Percentiles rank a stretch among this genome's conserved stretches.
Conservation (phyloP, 2,888 invertebrate genomes). For the Agrochola litura region DNA sequence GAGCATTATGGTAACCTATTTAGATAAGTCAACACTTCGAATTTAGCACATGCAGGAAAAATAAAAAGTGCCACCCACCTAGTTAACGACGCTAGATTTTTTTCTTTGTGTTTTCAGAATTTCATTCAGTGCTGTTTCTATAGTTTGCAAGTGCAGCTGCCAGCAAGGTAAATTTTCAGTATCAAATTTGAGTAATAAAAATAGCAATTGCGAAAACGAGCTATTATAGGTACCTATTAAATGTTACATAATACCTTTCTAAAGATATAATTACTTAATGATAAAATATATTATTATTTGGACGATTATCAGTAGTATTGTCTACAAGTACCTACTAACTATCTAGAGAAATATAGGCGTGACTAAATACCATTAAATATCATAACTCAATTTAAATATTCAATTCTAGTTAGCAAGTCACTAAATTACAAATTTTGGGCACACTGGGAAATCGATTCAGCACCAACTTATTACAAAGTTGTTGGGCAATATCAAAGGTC, state of each 20-base stretch:
- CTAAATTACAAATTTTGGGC: constrained; percentile 42
- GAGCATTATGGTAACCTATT: constrained; percentile 46
- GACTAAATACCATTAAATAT: neutral
- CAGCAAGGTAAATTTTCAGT: too few relatives aligned
- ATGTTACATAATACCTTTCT: too few relatives aligned
- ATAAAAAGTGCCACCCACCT: constrained; percentile 1
- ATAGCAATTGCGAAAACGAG: neutral
- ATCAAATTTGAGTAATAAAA: neutral
- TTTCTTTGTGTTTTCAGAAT: neutral
- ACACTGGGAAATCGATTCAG: constrained; percentile 55
- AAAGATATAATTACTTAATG: neutral
- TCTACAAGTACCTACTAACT: neutral
- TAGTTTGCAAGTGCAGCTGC: neutral
- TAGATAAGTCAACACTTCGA: constrained; percentile 40
- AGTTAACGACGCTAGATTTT: neutral
- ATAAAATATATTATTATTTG: too few relatives aligned
- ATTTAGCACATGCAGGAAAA: constrained; percentile 17
- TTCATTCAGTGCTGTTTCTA: neutral
- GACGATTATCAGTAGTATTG: neutral
- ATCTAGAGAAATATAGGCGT: neutral
- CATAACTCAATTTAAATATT: constrained; percentile 38
- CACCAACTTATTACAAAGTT: constrained; percentile 61
- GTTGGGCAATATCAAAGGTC: constrained; percentile 61
- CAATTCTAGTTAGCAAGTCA: constrained; percentile 23
- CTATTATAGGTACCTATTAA: too few relatives aligned